Percentiles rank a stretch among this genome's conserved stretches.
Conservation (phyloP, 2,888 invertebrate species). For the Chalcis sispes region DNA sequence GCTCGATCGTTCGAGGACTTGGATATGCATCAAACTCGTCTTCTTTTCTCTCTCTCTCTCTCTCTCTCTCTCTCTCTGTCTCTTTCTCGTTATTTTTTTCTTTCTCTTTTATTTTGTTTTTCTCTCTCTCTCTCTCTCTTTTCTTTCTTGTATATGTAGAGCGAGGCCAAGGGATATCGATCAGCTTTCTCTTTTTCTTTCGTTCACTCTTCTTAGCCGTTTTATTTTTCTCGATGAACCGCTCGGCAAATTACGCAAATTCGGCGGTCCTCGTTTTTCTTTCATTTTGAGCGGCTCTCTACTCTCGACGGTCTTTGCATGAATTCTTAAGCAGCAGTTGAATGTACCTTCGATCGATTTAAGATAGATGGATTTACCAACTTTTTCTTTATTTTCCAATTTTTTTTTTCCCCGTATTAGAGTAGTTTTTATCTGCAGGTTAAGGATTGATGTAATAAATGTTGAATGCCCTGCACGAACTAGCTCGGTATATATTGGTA, state of each 20-base stretch:
- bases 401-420: too few relatives aligned
- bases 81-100: neutral
- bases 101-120: neutral
- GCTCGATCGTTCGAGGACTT: conserved; percentile 12
- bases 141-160: neutral
- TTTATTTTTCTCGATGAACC: too few relatives aligned
- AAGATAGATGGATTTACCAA: neutral
- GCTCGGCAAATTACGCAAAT: conserved; percentile 48
- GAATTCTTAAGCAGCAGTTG: conserved; percentile 8
- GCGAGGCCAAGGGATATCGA: neutral
- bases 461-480: too few relatives aligned
- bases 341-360: conserved; percentile 1
- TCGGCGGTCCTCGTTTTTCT: neutral
- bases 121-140: too few relatives aligned
- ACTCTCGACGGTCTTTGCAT: neutral
- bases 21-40: conserved; percentile 29
- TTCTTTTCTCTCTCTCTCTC: neutral
- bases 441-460: too few relatives aligned
- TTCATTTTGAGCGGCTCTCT: neutral
- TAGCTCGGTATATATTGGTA: too few relatives aligned
- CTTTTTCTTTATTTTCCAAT: neutral
- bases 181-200: neutral
- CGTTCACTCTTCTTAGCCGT: too few relatives aligned
- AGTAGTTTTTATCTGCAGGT: too few relatives aligned
- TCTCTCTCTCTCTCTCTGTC: neutral